A percentile compares a stretch with the other conserved stretches of the same genome.
phyloP scores from a whole-genome alignment of 53 echinoderm and acorn worm species.

The Paelopatides confundens region DNA sequence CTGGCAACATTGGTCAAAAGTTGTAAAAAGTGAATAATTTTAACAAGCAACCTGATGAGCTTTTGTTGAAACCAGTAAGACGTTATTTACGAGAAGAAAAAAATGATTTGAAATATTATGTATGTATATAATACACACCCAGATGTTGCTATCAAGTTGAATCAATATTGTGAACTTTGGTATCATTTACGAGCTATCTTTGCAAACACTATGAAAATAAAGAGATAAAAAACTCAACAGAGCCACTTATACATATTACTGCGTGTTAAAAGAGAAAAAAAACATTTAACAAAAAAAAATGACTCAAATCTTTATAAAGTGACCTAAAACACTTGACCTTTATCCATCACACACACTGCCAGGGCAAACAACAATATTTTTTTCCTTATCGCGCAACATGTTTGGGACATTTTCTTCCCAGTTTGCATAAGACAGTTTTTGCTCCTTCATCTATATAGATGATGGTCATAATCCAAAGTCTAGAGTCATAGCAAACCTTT shows the following conservation, averaged over 20 bases:
- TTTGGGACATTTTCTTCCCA: slow-evolving; percentile 34
- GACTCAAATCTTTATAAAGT: background rate
- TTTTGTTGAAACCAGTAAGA: background rate
- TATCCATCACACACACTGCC: slow-evolving; percentile 21
- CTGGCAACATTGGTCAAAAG: too few species aligned
- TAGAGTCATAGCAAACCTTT: slow-evolving; percentile 1
- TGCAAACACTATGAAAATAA: background rate
- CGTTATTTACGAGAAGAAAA: background rate
- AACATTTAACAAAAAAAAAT: background rate
- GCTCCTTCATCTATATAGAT: too few species aligned
- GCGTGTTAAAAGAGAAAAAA: background rate
- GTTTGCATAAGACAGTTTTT: slow-evolving; percentile 4
- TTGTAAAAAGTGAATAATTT: too few species aligned
- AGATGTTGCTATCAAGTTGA: background rate
- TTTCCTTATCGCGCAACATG: slow-evolving; percentile 34
- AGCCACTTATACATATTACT: slow-evolving; percentile 13
- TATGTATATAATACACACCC: too few species aligned
- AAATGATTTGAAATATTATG: too few species aligned
- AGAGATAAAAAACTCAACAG: background rate
- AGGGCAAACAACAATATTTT: background rate
- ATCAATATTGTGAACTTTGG: slow-evolving; percentile 19
- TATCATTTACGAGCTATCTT: slow-evolving; percentile 20
- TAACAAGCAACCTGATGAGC: too few species aligned
- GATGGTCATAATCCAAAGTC: slow-evolving; percentile 39
- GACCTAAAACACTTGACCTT: slow-evolving; percentile 30